A percentile compares a stretch with the other conserved stretches of the same genome.
phyloP scores from a whole-genome alignment of 2,113 vertebrate species.

The Oncorhynchus nerka region DNA sequence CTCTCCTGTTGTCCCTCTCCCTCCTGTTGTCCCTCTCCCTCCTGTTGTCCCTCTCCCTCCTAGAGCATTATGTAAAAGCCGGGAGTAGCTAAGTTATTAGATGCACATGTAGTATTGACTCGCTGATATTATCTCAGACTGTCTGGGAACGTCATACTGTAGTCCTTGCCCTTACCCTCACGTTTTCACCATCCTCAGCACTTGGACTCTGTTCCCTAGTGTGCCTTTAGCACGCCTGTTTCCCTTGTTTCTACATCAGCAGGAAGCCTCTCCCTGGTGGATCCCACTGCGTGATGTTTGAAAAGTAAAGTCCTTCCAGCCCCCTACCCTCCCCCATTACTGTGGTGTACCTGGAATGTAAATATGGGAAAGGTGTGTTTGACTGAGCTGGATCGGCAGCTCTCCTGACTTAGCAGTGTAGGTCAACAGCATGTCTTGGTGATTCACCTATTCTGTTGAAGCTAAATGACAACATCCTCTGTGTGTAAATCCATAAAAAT shows the following conservation, averaged over 20 bases:
- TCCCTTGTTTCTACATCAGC: not conserved
- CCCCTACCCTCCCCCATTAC: too few relatives aligned
- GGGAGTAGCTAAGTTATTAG: not conserved
- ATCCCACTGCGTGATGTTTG: not conserved
- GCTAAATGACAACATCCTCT: too few relatives aligned
- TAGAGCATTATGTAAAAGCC: not conserved
- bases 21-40: not conserved
- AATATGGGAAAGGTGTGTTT: constrained; percentile 56
- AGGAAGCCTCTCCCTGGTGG: not conserved
- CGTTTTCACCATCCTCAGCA: constrained; percentile 33
- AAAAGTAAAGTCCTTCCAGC: not conserved
- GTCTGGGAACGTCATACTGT: not conserved
- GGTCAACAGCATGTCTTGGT: too few relatives aligned
- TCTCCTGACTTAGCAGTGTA: not conserved
- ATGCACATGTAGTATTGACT: not conserved
- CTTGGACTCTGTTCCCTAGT: not conserved
- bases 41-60: not conserved
- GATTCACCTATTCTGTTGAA: too few relatives aligned
- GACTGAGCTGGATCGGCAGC: too few relatives aligned
- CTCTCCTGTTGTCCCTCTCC: not conserved
- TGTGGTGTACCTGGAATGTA: constrained; percentile 50
- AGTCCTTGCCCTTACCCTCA: constrained; percentile 19
- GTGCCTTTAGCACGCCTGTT: not conserved
- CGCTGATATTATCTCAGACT: not conserved
- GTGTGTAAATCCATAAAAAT: too few relatives aligned